Evolutionary conservation across 2,797 vertebrate genomes (phyloP), one percentile per base, ranked within the genome.

Genomic region (Myotis pilosus): DNA sequence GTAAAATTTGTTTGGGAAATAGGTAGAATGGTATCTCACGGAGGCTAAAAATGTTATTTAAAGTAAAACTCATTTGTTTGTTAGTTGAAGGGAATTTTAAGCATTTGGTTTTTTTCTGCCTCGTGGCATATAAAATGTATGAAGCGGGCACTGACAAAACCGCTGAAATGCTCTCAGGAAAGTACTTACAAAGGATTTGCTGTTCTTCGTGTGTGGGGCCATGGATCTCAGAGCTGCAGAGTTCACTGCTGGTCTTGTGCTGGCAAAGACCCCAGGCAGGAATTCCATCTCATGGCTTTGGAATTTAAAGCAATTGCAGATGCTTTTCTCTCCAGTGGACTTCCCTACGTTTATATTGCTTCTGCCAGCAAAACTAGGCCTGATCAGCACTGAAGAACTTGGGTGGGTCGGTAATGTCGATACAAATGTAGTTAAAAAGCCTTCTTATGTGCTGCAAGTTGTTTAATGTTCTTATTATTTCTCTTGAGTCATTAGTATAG

Each of bases 281-380:
- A 80, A 86, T 88, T 89, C 94, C 13, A 51, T 38, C 94, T 97
- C 95, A 95, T 16, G 86, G 94, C 95, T 79, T 86, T 85, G 95
- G 95, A 96, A 96, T 97, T 83, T 94, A 95, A 93, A 97, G 94
- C 74, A 88, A 38, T 87, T 22, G 69, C 92, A 92, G 84, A 96
- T 94, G 89, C 79, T 81, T 85, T 94, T 95, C 82, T 76, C 41
- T 75, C 30, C 12, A 36, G 25, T 36, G 30, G 9, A 20, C 66
- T 69, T 68, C 49, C 23, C 51, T 83, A 60, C 81, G 9, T 87
- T 41, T 22, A 60, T 13, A 13, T 36, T 79, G 51, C 74, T 60
- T 13, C 83, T 90, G 86, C 62, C 25, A 79, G 81, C n/a, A 76
- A 23, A 82, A 19, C 20, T 12, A 41, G 57, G 69, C 71, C 80